Base-by-base conservation (phyloP, 2,888 invertebrate genomes). In the Drosophila buzzatii region DNA sequence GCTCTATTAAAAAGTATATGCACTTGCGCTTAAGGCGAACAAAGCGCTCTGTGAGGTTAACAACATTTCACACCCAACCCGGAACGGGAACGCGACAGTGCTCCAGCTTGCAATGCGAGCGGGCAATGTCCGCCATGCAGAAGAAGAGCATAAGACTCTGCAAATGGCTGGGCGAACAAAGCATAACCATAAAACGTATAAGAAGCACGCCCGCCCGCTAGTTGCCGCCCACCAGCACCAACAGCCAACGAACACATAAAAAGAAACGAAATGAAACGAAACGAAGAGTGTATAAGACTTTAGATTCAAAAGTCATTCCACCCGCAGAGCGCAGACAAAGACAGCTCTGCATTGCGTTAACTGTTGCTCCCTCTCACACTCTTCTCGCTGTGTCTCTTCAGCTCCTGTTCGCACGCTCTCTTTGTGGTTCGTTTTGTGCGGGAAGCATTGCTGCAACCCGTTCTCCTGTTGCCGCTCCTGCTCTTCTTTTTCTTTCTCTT, bases 11-110 rank as follows among this genome's bases (percentile, higher is more conserved):
- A 31, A 31, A 31, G 31, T 33, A 10, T n/a, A 31, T 31, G 47
- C 10, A 44, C 14, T 14, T 18, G 18, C 16, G 45, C 45, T 45
- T 18, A 68, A 71, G 76, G 69, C 83, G 45, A 72, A 60, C 81
- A 79, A 82, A 74, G 70, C 64, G 49, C 61, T 49, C 47, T 45
- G 76, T 45, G 76, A 76, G 82, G 82, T 84, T 84, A 82, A 87
- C 85, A 81, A 76, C 85, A 84, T 68, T 71, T 47, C 23, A 16
- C 62, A 68, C 57, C 44, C 70, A 87, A 82, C 73, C 85, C 85
- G 85, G 87, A 87, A 87, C 64, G 69, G 61, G 63, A 67, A 52
- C 55, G 57, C 56, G 68, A 71, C 27, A 27, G 27, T 1, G 58
- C 45, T 72, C 12, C 49, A 67, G 59, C 58, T 45, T 47, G 64